These are phyloP conservation scores for Babylonia areolata DNA, from an alignment of 1,140 invertebrate genomes.

Conservation along the genomic window DNA sequence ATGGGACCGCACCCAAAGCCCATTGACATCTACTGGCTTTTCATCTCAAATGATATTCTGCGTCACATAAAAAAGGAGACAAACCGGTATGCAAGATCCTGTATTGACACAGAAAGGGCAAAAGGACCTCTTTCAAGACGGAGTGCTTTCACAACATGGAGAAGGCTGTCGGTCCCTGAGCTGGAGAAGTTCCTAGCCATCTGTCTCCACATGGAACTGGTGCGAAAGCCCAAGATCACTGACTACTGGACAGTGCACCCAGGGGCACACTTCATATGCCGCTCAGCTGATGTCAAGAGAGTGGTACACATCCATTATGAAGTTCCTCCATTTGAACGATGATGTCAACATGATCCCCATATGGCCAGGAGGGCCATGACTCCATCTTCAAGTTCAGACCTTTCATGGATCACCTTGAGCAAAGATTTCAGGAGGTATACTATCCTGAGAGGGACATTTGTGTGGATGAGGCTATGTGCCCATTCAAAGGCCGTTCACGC, in stretches of 20 bases:
- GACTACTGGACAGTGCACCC: slow-evolving; percentile 23
- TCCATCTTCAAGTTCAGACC: not conserved
- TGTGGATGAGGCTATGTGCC: slow-evolving; percentile 49
- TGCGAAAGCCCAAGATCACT: not conserved
- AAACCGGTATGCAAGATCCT: not conserved
- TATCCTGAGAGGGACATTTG: slow-evolving; percentile 35
- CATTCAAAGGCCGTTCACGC: slow-evolving; percentile 29
- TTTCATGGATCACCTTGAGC: slow-evolving; percentile 19
- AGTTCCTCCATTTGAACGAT: slow-evolving; percentile 13
- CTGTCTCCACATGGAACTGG: not conserved
- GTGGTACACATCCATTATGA: not conserved
- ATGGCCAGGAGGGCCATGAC: not conserved
- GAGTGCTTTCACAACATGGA: not conserved
- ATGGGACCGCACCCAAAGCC: no score
- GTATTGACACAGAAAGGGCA: not conserved
- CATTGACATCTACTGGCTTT: no score
- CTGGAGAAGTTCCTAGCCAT: slow-evolving; percentile 22
- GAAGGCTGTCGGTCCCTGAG: not conserved
- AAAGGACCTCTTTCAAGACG: not conserved
- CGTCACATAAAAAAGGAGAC: slow-evolving; percentile 3
- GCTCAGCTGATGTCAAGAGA: not conserved
- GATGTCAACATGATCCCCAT: not conserved
- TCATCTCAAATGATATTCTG: no score
- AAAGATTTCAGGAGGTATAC: slow-evolving; percentile 13
- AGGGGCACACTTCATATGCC: not conserved